Conservation (phyloP, 2,888 invertebrate species). For the Andricus quercusramuli region DNA sequence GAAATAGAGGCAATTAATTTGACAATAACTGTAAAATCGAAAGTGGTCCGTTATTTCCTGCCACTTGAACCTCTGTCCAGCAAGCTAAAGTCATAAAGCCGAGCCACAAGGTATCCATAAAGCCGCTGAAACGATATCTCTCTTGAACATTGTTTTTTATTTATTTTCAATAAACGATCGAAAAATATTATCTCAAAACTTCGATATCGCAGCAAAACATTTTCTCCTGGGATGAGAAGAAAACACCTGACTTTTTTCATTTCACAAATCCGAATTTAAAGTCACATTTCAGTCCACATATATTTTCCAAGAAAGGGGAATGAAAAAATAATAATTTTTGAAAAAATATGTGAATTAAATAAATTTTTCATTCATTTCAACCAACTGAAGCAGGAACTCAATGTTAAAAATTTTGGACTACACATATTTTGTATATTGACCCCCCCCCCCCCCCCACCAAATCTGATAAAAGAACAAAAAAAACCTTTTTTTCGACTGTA, state of each 20-base stretch:
- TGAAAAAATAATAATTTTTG: too few relatives aligned
- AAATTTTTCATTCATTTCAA: too few relatives aligned
- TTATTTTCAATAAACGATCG: background rate
- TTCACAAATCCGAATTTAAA: background rate
- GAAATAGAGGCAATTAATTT: background rate
- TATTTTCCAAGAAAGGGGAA: too few relatives aligned
- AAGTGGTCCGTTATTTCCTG: too few relatives aligned
- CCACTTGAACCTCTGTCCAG: too few relatives aligned
- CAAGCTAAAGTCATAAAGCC: background rate
- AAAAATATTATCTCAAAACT: background rate
- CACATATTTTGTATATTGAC: too few relatives aligned
- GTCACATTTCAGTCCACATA: background rate
- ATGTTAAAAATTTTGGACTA: too few relatives aligned
- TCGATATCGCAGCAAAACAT: background rate
- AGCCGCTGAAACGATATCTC: background rate
- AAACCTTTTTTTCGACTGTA: too few relatives aligned
- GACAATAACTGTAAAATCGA: background rate
- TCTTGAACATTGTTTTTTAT: background rate
- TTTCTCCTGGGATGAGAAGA: background rate
- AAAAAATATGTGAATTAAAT: too few relatives aligned
- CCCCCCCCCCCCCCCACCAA: too few relatives aligned
- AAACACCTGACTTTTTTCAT: background rate
- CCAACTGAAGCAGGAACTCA: too few relatives aligned
- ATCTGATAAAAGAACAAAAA: too few relatives aligned
- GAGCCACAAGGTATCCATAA: background rate